Evolutionary conservation across 2,797 vertebrate species (phyloP), one percentile per base, ranked within the genome.

Genomic region (Ibycter americanus): DNA sequence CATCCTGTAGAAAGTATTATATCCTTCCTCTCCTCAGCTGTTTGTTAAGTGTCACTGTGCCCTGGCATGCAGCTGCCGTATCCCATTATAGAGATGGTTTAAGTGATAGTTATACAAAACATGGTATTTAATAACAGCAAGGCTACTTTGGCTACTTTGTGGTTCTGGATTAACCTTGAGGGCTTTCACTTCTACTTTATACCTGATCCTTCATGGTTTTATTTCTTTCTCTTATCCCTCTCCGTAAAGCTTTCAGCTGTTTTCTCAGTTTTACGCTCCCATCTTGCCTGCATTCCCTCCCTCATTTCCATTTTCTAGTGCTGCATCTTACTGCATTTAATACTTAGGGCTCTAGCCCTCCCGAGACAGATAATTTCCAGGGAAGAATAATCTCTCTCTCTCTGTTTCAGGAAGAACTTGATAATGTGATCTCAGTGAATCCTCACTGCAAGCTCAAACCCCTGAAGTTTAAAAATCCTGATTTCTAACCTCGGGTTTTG

Each of bases 1-100:
- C 80, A 86, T 88, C 87, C 85, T 88, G 54, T 76, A 88, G 31
- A 88, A 95, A 72, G 68, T 55, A 91, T 56, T 88, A 59, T 87
- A 72, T 93, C 59, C 47, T 93, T 97, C 73, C 77, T 91, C 70
- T 95, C 58, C 59, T 87, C 70, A 85, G 83, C 83, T 95, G 73
- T 93, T 94, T 79, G 23, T 54, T 71, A 83, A 89, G 80, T 90
- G 89, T 91, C 88, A 76, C 73, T 79, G 42, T 72, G 66, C 38
- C 62, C 36, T 90, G 56, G 44, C 65, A 21, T 82, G 86, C 73
- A 95, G 83, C 85, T 93, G 91, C 77, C 3, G 4, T 66, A 72
- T 72, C 44, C 62, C 25, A 29, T 94, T 84, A 79, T 88, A 82
- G 31, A 79, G 68, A 46, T 34, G 15, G 66, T 62, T 95, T 91